These are phyloP conservation scores for Jaculus jaculus DNA, from an alignment of 2,113 vertebrate genomes.

Conservation along the genomic window DNA sequence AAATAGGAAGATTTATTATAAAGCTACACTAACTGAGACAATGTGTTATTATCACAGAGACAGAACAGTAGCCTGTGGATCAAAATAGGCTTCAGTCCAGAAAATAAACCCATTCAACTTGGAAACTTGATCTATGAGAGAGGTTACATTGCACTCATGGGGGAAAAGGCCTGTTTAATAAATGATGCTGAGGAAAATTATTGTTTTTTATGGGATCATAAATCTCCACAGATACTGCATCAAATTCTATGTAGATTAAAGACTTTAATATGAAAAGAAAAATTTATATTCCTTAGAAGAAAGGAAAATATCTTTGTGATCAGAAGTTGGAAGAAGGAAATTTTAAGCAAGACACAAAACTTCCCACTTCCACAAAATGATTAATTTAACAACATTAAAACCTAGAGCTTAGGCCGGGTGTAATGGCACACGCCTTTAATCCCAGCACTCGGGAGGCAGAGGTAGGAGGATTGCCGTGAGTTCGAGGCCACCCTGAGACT, in stretches of 20 bases:
- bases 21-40: neutral
- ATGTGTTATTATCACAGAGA: neutral
- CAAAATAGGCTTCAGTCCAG: neutral
- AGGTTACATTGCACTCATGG: neutral
- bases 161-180: conserved; percentile 33
- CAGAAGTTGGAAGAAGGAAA: neutral
- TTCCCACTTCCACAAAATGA: conserved; percentile 4
- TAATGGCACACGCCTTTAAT: too few species aligned
- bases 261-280: conserved; percentile 36
- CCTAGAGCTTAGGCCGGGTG: too few species aligned
- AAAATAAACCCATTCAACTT: conserved; percentile 19
- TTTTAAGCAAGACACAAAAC: conserved; percentile 15
- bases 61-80: neutral
- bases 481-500: too few species aligned
- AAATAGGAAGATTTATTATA: neutral
- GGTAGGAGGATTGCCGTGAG: too few species aligned
- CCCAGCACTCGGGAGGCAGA: neutral
- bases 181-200: conserved; percentile 35
- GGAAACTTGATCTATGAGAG: conserved; percentile 47
- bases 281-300: conserved; percentile 40
- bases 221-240: conserved; percentile 3
- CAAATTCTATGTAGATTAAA: conserved; percentile 28
- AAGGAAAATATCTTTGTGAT: neutral
- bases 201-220: conserved; percentile 49
- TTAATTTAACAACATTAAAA: conserved; percentile 23